Base-by-base conservation (phyloP, 2,113 vertebrate species). In the Mastomys coucha region DNA sequence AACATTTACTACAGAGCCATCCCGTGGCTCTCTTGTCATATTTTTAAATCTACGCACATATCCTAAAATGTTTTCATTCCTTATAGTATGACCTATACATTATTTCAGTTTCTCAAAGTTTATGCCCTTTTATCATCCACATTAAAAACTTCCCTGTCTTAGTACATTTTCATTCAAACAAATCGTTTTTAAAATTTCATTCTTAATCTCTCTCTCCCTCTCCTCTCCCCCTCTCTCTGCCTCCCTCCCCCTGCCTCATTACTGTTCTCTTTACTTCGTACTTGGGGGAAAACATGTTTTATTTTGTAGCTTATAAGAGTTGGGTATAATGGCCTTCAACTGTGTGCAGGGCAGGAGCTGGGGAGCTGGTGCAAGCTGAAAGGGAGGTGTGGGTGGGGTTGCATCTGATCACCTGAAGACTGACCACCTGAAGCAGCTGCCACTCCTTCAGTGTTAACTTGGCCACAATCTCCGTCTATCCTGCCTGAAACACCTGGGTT, bases 301-400 rank as follows among this genome's bases (percentile, higher is more conserved):
- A 16, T 53, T 53, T 77, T 96, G 91, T 10, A n/a, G 24, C 58
- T 84, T 90, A 22, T 56, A 70, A 19, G 58, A 3, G 3, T 53
- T 10, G 12, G 49, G 16, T 2, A 12, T 0, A 3, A 13, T 11
- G 11, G 51, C 49, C 7, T 88, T 33, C 3, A 12, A 42, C 13
- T 11, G 42, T 49, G 65, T 22, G 6, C 36, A 0, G 14, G 9
- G 10, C 4, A 51, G 53, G 70, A 19, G 6, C 6, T 5, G 9
- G 16, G 33, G 13, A 31, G 3, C 36, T 0, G 0, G 16, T 16
- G 5, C 2, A 9, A 31, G 72, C n/a, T 1, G 33, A 5, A 14
- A 77, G 45, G 8, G 56, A 3, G 31, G 8, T 1, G 5, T 33
- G 10, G 2, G 17, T 5, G 7, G 6, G 2, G 9, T 3, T 8